Base-by-base conservation (phyloP, 1,140 invertebrate species). In the Lepidurus couesii region DNA sequence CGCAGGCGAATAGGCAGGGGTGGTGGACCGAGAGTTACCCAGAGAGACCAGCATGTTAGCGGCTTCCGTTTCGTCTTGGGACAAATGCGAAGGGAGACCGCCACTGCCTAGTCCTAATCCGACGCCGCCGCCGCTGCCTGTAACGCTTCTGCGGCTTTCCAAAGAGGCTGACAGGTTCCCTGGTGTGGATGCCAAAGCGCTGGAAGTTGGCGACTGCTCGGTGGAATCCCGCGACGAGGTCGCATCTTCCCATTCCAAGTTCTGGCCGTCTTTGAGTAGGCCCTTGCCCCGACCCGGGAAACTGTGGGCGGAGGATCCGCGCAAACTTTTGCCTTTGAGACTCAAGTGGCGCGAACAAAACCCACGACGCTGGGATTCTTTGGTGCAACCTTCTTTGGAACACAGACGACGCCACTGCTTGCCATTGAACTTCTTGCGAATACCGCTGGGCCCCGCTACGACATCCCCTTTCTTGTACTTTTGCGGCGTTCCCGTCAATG, bases 381-480 rank as follows among this genome's bases (percentile, higher is more conserved):
- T 99, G n/a, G 91, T 93, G 86, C 97, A 99, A 78, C 93, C 93
- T 84, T 96, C 93, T 85, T 94, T 95, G 79, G 95, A 96, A 85
- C 96, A 98, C 65, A 99, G 89, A 82, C 97, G 88, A 81, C 97
- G 89, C 98, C 97, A 99, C 84, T 99, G 98, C 87, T 99, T 99
- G 7, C 98, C 98, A 88, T 99, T 99, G 85, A 97, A 99, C 87
- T 99, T 99, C 87, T 99, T 99, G 5, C 96, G 88, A 81, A 99
- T 96, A 80, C 97, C 97, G 84, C 95, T 97, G 74, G 96, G 94
- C 75, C 95, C 97, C 43, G 93, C 92, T 44, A 99, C 96, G 82
- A 99, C 94, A 86, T 99, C 97, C 80, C 97, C 98, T 87, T 99
- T 98, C 87, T 98, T 98, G 87, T 97, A 98, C 85, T 96, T 97